Evolutionary conservation across 2,888 invertebrate species (phyloP), one percentile per base, ranked within the genome.

Genomic region (Sepiola atlantica): DNA sequence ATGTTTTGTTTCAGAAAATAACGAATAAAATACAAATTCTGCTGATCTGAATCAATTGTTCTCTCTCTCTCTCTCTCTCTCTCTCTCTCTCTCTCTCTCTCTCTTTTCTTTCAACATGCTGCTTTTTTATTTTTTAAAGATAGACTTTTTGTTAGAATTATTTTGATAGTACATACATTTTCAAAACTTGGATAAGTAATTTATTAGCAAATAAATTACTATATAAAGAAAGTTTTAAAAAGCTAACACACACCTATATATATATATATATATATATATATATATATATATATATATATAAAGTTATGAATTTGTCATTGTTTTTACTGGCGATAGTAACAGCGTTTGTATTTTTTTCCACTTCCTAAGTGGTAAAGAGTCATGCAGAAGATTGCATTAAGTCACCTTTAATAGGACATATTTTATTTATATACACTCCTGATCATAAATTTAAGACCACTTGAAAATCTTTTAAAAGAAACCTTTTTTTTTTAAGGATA

Each of bases 201-300:
- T 8, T 6, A 28, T 77, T 77, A 77, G 14, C n/a, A n/a, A n/a
- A n/a, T n/a, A n/a, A n/a, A n/a, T 55, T 55, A 55, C 21, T 12
- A 20, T 21, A 55, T 61, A 61, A 18, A n/a, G n/a, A n/a, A 28
- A 12, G n/a, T 77, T 12, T n/a, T n/a, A 8, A 77, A 77, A 77
- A 28, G n/a, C 4, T n/a, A n/a, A n/a, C n/a, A n/a, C n/a, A n/a
- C n/a, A n/a, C n/a, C n/a, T n/a, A n/a, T n/a, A n/a, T n/a, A 35
- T 32, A 91, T 91, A 32, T 32, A 91, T 32, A 90, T 55, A 55
- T 55, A 55, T 45, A 54, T 45, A 93, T 54, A 54, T 93, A 54
- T 45, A 54, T 54, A 93, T 55, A 32, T 55, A 61, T 57, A 94
- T 94, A 94, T 57, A 57, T 55, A 61, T 94, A n/a, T 94, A 55